phyloP scores from a whole-genome alignment of 35 echinoderm and acorn worm species.

The Ptychodera flava region DNA sequence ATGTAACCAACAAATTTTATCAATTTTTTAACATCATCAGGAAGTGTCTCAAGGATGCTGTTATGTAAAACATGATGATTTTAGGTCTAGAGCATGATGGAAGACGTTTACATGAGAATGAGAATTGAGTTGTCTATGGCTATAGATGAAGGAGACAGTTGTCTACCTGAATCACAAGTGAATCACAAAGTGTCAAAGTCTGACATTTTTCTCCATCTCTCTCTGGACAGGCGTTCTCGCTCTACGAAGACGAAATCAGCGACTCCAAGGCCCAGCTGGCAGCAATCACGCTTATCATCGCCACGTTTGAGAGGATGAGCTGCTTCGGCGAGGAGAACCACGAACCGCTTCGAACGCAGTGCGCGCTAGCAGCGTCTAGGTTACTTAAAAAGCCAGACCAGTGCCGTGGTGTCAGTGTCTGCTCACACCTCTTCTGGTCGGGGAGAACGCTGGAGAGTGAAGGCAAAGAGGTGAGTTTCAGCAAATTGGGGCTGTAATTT shows the following conservation, averaged over 20 bases:
- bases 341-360: constrained; percentile 82
- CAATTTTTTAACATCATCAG: too few relatives aligned
- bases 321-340: constrained; percentile 98
- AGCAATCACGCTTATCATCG: constrained; percentile 91
- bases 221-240: constrained; percentile 83
- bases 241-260: constrained; percentile 92
- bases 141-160: too few relatives aligned
- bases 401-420: constrained; percentile 80
- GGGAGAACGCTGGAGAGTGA: constrained; percentile 82
- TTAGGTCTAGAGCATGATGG: too few relatives aligned
- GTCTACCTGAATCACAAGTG: too few relatives aligned
- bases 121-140: too few relatives aligned
- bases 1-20: too few relatives aligned
- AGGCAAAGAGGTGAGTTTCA: constrained; percentile 73
- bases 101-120: too few relatives aligned
- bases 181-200: too few relatives aligned
- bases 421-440: constrained; percentile 98
- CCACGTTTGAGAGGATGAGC: constrained; percentile 84
- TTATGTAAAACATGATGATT: too few relatives aligned
- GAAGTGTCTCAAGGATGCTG: too few relatives aligned
- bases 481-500: too few relatives aligned
- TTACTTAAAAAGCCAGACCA: constrained; percentile 98
- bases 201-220: too few relatives aligned
- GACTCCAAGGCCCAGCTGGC: constrained; percentile 97
- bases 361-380: constrained; percentile 75